Conservation (phyloP, 2,797 vertebrate genomes). For the Sparus aurata region DNA sequence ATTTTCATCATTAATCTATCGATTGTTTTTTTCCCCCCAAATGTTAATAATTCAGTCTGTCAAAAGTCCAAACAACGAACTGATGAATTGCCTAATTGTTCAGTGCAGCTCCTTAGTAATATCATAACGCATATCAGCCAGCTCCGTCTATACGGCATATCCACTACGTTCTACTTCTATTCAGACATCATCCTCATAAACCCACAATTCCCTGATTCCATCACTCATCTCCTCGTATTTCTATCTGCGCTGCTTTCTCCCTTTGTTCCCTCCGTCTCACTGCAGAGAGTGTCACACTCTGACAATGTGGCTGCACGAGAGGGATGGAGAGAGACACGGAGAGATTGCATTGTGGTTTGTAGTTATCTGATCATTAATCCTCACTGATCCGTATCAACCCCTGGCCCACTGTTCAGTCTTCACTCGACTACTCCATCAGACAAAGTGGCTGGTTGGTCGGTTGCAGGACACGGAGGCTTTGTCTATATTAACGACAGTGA, state of each 20-base stretch:
- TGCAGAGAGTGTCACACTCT: conserved; percentile 44
- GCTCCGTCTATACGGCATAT: neutral
- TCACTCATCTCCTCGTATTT: conserved; percentile 30
- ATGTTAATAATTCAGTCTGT: too few relatives aligned
- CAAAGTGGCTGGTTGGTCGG: conserved; percentile 69
- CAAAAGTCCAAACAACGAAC: too few relatives aligned
- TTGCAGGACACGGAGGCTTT: conserved; percentile 69
- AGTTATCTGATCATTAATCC: conserved; percentile 82
- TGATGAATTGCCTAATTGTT: neutral
- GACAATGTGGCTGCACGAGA: conserved; percentile 53
- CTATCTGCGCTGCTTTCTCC: conserved; percentile 15
- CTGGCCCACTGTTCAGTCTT: conserved; percentile 59
- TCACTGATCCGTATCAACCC: conserved; percentile 78
- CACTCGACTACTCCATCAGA: conserved; percentile 68
- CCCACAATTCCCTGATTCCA: neutral
- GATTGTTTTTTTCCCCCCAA: too few relatives aligned
- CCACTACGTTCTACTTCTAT: neutral
- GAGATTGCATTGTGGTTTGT: conserved; percentile 72
- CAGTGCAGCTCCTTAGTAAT: neutral
- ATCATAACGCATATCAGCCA: conserved; percentile 1
- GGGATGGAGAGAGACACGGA: conserved; percentile 50
- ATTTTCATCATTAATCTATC: too few relatives aligned
- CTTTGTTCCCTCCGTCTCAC: conserved; percentile 36
- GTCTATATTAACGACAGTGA: conserved; percentile 71
- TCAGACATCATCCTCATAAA: conserved; percentile 10